Conservation (phyloP, 2,797 vertebrate species). For the Poecile montanus region DNA sequence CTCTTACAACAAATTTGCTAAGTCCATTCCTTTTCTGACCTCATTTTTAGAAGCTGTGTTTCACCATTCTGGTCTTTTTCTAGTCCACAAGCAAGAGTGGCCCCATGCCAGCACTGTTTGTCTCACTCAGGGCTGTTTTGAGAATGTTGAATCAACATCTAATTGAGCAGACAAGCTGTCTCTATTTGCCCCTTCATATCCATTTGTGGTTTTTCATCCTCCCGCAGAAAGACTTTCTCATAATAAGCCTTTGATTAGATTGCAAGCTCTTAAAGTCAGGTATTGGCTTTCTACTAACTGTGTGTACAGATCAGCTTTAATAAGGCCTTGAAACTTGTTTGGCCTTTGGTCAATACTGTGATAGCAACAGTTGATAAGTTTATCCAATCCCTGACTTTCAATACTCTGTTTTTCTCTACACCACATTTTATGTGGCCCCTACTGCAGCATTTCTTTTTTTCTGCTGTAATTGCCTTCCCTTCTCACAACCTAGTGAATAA, state of each 20-base stretch:
- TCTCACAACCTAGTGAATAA: slow-evolving; percentile 70
- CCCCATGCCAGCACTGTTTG: slow-evolving; percentile 20
- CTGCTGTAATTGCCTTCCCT: slow-evolving; percentile 61
- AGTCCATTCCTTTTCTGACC: not conserved
- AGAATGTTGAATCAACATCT: slow-evolving; percentile 44
- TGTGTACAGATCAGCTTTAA: slow-evolving; percentile 40
- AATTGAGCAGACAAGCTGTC: slow-evolving; percentile 65
- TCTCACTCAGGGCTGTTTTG: slow-evolving; percentile 20
- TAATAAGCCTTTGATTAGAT: slow-evolving; percentile 46
- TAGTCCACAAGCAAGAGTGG: slow-evolving; percentile 13
- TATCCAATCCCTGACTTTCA: slow-evolving; percentile 23
- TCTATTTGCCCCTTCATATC: slow-evolving; percentile 45
- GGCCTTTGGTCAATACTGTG: slow-evolving; percentile 31
- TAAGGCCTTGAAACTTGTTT: slow-evolving; percentile 21
- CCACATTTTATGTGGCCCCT: not conserved
- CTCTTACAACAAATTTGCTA: not conserved
- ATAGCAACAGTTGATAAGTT: slow-evolving; percentile 3
- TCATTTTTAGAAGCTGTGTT: slow-evolving; percentile 13
- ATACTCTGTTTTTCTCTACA: not conserved
- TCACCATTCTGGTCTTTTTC: not conserved
- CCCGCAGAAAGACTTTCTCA: slow-evolving; percentile 2
- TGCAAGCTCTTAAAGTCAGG: slow-evolving; percentile 38
- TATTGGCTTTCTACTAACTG: slow-evolving; percentile 40
- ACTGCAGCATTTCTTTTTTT: slow-evolving; percentile 29
- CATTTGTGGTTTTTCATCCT: slow-evolving; percentile 53